Conservation (phyloP, 2,888 invertebrate species). For the Escarpia spicata region DNA sequence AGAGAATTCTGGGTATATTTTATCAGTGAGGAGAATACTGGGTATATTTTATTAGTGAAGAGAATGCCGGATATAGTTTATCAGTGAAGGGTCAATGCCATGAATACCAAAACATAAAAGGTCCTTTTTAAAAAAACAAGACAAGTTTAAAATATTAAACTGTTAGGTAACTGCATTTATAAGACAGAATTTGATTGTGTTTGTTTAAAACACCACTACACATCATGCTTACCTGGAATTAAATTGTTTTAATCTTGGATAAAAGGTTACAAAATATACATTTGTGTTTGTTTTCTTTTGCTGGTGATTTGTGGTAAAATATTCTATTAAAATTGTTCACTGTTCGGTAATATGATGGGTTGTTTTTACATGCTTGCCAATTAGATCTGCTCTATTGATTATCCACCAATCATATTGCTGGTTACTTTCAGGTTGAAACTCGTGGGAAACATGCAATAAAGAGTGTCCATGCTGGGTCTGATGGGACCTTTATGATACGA, state of each 20-base stretch:
- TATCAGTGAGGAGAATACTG: too few species aligned
- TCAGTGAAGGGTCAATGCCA: too few species aligned
- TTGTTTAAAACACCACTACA: neutral
- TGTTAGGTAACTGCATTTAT: neutral
- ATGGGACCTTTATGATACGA: constrained; percentile 60
- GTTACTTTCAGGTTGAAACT: constrained; percentile 47
- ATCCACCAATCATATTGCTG: neutral
- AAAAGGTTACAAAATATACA: neutral
- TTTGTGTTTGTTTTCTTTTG: neutral
- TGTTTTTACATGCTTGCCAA: neutral
- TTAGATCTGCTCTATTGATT: neutral
- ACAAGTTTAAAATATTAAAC: neutral
- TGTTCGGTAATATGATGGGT: neutral
- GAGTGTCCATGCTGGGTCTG: constrained; percentile 57
- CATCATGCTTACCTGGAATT: neutral
- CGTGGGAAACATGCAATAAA: constrained; percentile 55
- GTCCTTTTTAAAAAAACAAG: too few species aligned
- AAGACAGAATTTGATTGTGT: constrained; percentile 8
- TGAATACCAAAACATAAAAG: too few species aligned
- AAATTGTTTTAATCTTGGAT: too few species aligned
- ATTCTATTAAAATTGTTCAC: neutral
- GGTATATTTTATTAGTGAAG: too few species aligned
- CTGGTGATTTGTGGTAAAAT: neutral
- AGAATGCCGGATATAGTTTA: too few species aligned
- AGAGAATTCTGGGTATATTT: too few species aligned